A percentile compares a stretch with the other conserved stretches of the same genome.
These are phyloP conservation scores for Clamator glandarius DNA, from an alignment of 2,797 vertebrate genomes.

Conservation along the genomic window DNA sequence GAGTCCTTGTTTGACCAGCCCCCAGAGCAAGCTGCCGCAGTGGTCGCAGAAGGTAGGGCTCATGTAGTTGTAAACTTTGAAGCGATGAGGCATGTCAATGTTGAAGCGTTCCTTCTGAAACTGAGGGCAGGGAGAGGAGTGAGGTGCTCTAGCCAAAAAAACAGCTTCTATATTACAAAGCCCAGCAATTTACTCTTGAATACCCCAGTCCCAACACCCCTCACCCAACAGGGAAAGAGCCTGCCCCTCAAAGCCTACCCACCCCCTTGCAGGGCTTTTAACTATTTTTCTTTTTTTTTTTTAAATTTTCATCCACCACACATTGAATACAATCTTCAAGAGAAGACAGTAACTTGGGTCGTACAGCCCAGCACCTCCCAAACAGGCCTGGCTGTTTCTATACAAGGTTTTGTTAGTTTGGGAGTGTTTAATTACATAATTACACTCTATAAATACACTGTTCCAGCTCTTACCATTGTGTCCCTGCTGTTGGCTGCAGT, in stretches of 20 bases:
- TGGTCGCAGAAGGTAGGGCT: constrained; percentile 98
- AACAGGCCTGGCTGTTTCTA: background rate
- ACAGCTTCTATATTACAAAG: too few relatives aligned
- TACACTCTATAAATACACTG: background rate
- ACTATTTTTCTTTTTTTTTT: background rate
- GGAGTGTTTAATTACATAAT: background rate
- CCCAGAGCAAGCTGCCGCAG: constrained; percentile 97
- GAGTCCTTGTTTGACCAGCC: constrained; percentile 92
- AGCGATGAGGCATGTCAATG: constrained; percentile 97
- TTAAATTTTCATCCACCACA: background rate
- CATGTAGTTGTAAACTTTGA: constrained; percentile 94
- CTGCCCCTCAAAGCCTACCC: background rate
- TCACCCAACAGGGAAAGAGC: background rate
- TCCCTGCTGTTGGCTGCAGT: constrained; percentile 95
- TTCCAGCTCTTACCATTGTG: constrained; percentile 79
- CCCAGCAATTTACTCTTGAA: background rate
- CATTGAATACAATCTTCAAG: fast-evolving
- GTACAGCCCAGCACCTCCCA: background rate
- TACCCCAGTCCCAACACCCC: background rate
- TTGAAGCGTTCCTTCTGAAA: constrained; percentile 99
- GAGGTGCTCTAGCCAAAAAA: too few relatives aligned
- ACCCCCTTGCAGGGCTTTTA: background rate
- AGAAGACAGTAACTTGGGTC: background rate
- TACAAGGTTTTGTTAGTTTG: background rate
- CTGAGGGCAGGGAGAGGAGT: constrained; percentile 69